Evolutionary conservation across 2,888 invertebrate species (phyloP), one percentile per base, ranked within the genome.

Genomic region (Drosophila subsilvestris): DNA sequence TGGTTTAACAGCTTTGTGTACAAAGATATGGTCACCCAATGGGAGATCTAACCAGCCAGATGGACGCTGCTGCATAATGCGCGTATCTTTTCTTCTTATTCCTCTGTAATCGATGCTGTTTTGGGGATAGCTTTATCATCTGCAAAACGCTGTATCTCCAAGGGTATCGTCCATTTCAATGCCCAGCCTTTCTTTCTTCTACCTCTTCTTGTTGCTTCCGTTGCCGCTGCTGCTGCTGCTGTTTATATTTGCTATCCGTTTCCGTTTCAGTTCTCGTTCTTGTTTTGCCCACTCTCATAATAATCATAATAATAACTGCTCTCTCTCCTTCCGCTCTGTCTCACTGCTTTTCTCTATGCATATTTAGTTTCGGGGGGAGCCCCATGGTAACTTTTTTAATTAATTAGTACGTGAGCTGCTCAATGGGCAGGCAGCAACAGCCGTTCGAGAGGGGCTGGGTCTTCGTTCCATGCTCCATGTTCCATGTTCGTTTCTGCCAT

Each of bases 371-470:
- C 56, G 27, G 27, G 18, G 32, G 20, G 37, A 27, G 32, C 63
- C 37, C 74, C 73, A 71, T 51, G 72, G 60, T 87, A 83, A 82
- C 71, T 85, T 83, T 83, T 83, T 87, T 87, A 83, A 83, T 83
- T 83, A 83, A 83, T 83, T 87, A 83, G 81, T 86, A 84, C 84
- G 84, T 80, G 80, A 51, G 51, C 65, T 17, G 58, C 32, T 49
- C 32, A 44, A 37, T 20, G 65, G 18, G 27, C 66, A n/a, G 37
- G 37, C 37, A 37, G n/a, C 37, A 37, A 2, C n/a, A 29, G 27
- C n/a, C n/a, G n/a, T n/a, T n/a, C n/a, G n/a, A n/a, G n/a, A n/a
- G n/a, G n/a, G n/a, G n/a, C n/a, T 10, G 29, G 29, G 29, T 3
- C 3, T 29, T 37, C 37, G 3, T 29, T 29, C 29, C 45, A 20